These are phyloP conservation scores for Ditula angustiorana DNA, from an alignment of 2,888 invertebrate species.

Conservation along the genomic window DNA sequence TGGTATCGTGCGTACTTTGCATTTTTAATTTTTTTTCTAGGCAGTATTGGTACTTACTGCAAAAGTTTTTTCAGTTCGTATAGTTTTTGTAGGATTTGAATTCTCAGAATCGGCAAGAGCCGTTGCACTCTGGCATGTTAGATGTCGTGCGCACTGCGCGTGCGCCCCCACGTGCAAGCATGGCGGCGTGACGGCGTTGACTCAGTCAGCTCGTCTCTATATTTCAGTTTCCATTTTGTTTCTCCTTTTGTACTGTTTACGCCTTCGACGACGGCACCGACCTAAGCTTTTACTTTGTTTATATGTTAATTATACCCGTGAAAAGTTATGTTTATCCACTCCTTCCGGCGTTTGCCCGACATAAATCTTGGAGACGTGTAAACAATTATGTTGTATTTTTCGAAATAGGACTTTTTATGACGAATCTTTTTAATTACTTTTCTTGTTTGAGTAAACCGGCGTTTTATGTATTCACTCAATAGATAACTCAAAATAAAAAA, in stretches of 20 bases:
- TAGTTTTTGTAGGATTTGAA: too few species aligned
- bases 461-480: not conserved
- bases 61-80: too few species aligned
- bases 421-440: conserved; percentile 10
- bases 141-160: not conserved
- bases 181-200: conserved; percentile 44
- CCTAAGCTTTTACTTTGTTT: conserved; percentile 52
- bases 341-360: conserved; percentile 63
- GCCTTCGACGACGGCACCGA: conserved; percentile 45
- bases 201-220: conserved; percentile 42
- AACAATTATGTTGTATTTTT: conserved; percentile 58
- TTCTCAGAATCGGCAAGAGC: too few species aligned
- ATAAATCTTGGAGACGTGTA: conserved; percentile 63
- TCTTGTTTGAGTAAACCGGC: not conserved
- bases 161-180: conserved; percentile 46
- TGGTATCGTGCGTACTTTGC: too few species aligned
- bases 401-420: conserved; percentile 29
- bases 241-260: conserved; percentile 51
- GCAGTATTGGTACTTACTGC: too few species aligned
- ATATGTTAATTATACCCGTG: conserved; percentile 66
- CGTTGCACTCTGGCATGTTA: not conserved
- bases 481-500: too few species aligned
- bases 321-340: conserved; percentile 64
- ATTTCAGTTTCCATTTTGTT: conserved; percentile 46
- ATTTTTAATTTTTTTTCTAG: too few species aligned